Conservation (phyloP, 2,888 invertebrate genomes). For the Pristionchus mayeri region DNA sequence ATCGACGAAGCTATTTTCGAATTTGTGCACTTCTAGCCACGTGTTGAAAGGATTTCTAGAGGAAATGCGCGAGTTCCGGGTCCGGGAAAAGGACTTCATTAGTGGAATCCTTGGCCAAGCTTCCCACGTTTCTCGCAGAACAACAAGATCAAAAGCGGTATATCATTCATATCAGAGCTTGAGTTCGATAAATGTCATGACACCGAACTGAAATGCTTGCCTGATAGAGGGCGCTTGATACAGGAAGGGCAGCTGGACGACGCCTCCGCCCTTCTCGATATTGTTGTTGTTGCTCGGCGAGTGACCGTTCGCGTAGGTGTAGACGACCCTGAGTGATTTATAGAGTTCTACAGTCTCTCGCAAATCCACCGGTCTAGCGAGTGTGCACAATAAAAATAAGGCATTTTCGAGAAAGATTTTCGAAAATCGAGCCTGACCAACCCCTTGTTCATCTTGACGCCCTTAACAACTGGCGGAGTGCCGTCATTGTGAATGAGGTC, state of each 20-base stretch:
- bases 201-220: not conserved
- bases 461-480: not conserved
- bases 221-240: conserved; percentile 46
- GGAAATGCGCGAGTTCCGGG: too few relatives aligned
- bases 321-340: not conserved
- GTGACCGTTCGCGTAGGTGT: not conserved
- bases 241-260: conserved; percentile 41
- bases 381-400: too few relatives aligned
- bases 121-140: too few relatives aligned
- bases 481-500: conserved; percentile 45
- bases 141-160: too few relatives aligned
- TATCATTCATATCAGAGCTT: too few relatives aligned
- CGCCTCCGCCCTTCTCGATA: conserved; percentile 43
- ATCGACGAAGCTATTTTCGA: not conserved
- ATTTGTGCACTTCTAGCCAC: too few relatives aligned
- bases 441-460: conserved; percentile 44
- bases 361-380: too few relatives aligned
- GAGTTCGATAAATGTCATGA: too few relatives aligned
- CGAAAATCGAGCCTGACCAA: not conserved
- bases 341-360: too few relatives aligned
- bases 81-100: too few relatives aligned
- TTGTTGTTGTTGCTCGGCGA: conserved; percentile 45
- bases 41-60: too few relatives aligned
- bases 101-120: not conserved
- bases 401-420: too few relatives aligned